These are phyloP conservation scores for Corydoras sp. DNA, from an alignment of 2,113 vertebrate species.

Conservation along the genomic window DNA sequence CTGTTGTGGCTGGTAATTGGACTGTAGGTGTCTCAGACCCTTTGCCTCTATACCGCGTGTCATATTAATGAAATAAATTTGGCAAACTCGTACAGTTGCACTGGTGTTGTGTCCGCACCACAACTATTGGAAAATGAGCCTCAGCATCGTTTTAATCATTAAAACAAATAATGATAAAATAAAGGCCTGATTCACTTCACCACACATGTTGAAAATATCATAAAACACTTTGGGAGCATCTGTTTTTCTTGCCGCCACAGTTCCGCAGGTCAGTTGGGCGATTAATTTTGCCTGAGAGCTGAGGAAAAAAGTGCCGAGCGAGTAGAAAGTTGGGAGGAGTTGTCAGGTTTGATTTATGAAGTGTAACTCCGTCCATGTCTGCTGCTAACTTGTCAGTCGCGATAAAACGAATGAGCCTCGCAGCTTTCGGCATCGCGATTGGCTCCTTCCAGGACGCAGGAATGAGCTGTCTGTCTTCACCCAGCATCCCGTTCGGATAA, in stretches of 20 bases:
- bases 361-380: constrained; percentile 59
- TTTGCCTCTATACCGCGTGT: too few species aligned
- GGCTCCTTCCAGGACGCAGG: constrained; percentile 47
- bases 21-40: too few species aligned
- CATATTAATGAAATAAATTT: too few species aligned
- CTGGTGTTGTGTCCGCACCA: too few species aligned
- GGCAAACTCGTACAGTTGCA: too few species aligned
- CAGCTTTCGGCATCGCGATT: constrained; percentile 53
- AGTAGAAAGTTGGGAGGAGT: constrained; percentile 62
- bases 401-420: constrained; percentile 64
- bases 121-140: too few species aligned
- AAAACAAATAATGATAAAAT: too few species aligned
- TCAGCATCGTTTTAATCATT: too few species aligned
- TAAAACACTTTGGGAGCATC: too few species aligned
- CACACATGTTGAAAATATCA: too few species aligned
- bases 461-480: constrained; percentile 44
- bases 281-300: constrained; percentile 16
- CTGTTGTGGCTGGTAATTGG: too few species aligned
- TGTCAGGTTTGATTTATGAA: constrained; percentile 81
- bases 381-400: constrained; percentile 63
- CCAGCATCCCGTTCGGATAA: constrained; percentile 50
- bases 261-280: background rate
- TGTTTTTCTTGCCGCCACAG: background rate
- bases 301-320: constrained; percentile 38
- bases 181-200: too few species aligned